Evolutionary conservation across 1,140 invertebrate species (phyloP).

Genomic region (Monomorium pharaonis): DNA sequence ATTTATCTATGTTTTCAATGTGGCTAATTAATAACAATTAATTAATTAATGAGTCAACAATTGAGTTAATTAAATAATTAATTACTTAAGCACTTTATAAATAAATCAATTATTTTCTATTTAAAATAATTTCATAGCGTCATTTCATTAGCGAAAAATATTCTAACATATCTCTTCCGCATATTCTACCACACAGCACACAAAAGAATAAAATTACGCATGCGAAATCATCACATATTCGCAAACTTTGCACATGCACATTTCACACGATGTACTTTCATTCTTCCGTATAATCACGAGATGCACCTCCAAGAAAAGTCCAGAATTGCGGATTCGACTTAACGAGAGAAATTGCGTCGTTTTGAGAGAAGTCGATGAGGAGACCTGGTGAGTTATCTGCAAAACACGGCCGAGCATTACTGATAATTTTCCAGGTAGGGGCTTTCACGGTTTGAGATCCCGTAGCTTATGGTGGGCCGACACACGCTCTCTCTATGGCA

Average conservation of each 20-base stretch:
- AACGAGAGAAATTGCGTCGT: background rate
- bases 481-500: constrained; percentile 77
- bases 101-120: background rate
- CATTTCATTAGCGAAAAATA: background rate
- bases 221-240: background rate
- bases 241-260: background rate
- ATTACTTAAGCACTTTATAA: background rate
- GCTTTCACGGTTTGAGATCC: constrained; percentile 80
- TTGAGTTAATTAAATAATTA: background rate
- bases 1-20: background rate
- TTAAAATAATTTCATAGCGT: background rate
- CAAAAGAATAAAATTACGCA: background rate
- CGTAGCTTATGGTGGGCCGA: constrained; percentile 82
- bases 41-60: background rate
- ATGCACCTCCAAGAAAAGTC: constrained; percentile 8
- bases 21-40: background rate
- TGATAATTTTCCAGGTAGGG: constrained; percentile 79
- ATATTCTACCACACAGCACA: background rate
- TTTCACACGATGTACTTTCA: background rate
- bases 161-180: no score
- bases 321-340: background rate
- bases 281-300: constrained; percentile 6
- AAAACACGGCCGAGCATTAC: constrained; percentile 61
- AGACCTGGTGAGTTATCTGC: constrained; percentile 30
- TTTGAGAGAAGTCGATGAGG: constrained; percentile 33